These are phyloP conservation scores for Diabrotica balteata DNA, from an alignment of 2,888 invertebrate genomes.

Conservation along the genomic window DNA sequence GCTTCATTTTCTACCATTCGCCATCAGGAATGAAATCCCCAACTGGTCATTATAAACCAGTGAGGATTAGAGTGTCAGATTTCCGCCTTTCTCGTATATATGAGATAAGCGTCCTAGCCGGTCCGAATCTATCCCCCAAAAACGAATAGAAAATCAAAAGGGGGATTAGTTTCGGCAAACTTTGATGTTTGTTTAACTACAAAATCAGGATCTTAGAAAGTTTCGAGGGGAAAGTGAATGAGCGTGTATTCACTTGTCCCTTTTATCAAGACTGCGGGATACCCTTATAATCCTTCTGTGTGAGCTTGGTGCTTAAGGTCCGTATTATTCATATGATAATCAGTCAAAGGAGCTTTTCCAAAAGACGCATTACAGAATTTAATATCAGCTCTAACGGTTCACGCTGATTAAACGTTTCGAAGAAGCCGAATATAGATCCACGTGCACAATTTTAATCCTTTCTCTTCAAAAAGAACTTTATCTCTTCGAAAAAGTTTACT, in stretches of 20 bases:
- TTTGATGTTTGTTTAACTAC: slow-evolving; percentile 27
- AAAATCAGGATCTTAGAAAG: slow-evolving; percentile 24
- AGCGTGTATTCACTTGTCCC: slow-evolving; percentile 5
- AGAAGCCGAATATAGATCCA: too few species aligned
- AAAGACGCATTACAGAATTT: slow-evolving; percentile 3
- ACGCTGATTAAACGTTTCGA: too few species aligned
- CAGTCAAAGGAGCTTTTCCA: slow-evolving; percentile 7
- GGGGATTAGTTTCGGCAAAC: slow-evolving; percentile 28
- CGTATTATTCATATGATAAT: slow-evolving; percentile 12
- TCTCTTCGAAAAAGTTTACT: too few species aligned
- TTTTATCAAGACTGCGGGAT: slow-evolving; percentile 2
- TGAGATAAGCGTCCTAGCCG: slow-evolving; percentile 19
- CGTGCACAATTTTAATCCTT: too few species aligned
- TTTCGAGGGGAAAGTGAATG: slow-evolving; percentile 18
- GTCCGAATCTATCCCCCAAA: slow-evolving; percentile 22
- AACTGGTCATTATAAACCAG: slow-evolving; percentile 41
- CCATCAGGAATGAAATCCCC: slow-evolving; percentile 37
- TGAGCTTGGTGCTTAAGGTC: slow-evolving; percentile 4
- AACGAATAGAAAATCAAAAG: slow-evolving; percentile 30
- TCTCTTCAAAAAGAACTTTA: too few species aligned
- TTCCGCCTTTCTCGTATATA: slow-evolving; percentile 27
- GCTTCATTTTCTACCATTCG: slow-evolving; percentile 42
- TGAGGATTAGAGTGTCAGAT: slow-evolving; percentile 33
- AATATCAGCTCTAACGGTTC: slow-evolving; percentile 5
- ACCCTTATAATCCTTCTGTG: slow-evolving; percentile 8